Conservation (phyloP, 2,113 vertebrate genomes). For the Saguinus imperator region DNA sequence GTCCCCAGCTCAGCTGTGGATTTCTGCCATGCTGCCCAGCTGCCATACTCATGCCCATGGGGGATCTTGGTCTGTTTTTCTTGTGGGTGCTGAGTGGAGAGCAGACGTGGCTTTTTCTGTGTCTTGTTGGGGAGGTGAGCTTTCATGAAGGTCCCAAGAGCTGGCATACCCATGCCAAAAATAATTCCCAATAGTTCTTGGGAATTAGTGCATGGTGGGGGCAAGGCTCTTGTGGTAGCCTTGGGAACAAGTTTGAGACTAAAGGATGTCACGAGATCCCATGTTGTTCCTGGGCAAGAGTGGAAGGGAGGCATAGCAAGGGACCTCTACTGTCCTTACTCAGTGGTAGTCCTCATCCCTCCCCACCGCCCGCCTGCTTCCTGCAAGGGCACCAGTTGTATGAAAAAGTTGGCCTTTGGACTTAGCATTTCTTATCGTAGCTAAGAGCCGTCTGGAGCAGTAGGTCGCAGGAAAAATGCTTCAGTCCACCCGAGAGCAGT, state of each 20-base stretch:
- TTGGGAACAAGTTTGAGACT: not conserved
- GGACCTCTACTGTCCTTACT: not conserved
- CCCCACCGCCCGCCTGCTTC: not conserved
- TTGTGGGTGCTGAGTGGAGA: not conserved
- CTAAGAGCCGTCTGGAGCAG: not conserved
- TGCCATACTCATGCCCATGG: fast-evolving
- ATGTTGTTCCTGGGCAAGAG: fast-evolving
- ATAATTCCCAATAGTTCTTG: too few relatives aligned
- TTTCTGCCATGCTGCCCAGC: not conserved
- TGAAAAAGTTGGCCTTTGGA: not conserved
- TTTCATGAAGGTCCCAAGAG: not conserved
- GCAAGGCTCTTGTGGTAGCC: not conserved
- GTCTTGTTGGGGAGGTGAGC: not conserved
- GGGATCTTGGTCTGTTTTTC: not conserved
- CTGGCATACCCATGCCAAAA: not conserved
- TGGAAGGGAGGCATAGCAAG: not conserved
- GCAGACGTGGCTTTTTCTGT: not conserved
- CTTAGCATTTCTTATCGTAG: not conserved
- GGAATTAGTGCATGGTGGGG: too few relatives aligned
- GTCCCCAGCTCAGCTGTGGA: not conserved
- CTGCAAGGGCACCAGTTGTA: not conserved
- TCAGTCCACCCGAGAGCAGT: not conserved
- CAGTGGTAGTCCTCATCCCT: fast-evolving
- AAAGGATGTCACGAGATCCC: not conserved
- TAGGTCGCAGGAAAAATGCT: not conserved